Evolutionary conservation across 2,797 vertebrate species (phyloP), one percentile per base, ranked within the genome.

Genomic region (Sebastiscus tertius): DNA sequence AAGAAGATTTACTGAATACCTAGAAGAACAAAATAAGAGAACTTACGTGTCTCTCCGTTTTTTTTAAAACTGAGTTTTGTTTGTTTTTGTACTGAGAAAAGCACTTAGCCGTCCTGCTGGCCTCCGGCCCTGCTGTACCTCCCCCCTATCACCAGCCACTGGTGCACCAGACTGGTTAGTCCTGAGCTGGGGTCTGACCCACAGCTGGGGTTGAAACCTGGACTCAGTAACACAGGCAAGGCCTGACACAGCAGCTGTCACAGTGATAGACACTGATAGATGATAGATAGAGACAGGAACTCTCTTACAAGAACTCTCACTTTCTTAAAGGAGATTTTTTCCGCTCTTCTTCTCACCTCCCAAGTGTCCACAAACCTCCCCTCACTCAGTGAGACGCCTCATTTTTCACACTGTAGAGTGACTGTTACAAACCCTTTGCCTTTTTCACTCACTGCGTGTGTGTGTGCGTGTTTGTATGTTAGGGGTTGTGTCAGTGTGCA

Each of bases 361-460:
- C 95, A 97, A 97, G 97, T 97, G 97, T 97, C 97, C 97, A 97
- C 97, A 96, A 94, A 97, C 96, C 97, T 97, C 97, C 93, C 94
- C 93, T 97, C 97, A 97, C 97, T 96, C 96, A 97, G 97, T 97
- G 96, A 98, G 91, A 94, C 74, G 92, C 93, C 95, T 93, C 93
- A 94, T 94, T 94, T 97, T 97, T 97, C 97, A 98, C 97, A 94
- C 91, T 98, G 98, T 98, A 97, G 97, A 97, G 97, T 97, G 97
- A 97, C 97, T 98, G 97, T 97, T 97, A 97, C 97, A 98, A 97
- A 93, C 92, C 97, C 97, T 95, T 97, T 97, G 97, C 97, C 98
- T 97, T 96, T 95, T 92, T 92, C 92, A 94, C 93, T 95, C 92
- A 94, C 90, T 94, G 91, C 92, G 94, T 91, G 91, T 88, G 82